Percentiles rank a stretch among this genome's conserved stretches.
phyloP scores from a whole-genome alignment of 2,888 invertebrate genomes.

The Macrosoma leucophasiata region DNA sequence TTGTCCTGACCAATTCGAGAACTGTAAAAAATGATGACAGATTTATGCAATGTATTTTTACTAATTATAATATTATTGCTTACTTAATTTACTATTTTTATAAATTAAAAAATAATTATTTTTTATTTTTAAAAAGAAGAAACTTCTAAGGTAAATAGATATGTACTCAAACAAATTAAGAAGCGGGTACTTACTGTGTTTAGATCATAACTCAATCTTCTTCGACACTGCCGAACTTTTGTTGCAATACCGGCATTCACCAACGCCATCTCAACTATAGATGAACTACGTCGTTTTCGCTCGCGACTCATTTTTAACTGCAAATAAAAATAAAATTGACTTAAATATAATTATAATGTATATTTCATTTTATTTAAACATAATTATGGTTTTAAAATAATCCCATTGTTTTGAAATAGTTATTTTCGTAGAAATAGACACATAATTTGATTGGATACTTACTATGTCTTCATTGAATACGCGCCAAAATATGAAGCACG shows the following conservation, averaged over 20 bases:
- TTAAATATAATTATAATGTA: no score
- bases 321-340: background rate
- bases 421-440: no score
- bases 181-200: constrained; percentile 1
- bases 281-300: constrained; percentile 1
- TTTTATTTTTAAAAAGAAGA: no score
- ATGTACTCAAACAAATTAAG: background rate
- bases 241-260: background rate
- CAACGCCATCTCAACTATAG: constrained; percentile 1
- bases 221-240: constrained; percentile 1
- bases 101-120: no score
- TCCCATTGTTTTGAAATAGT: background rate
- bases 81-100: no score
- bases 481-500: constrained; percentile 1
- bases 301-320: constrained; percentile 1
- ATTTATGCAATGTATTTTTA: constrained; percentile 1
- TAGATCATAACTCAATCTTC: constrained; percentile 1
- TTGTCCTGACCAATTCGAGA: no score
- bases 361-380: background rate
- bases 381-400: background rate
- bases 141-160: background rate
- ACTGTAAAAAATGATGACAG: constrained; percentile 1
- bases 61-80: no score
- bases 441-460: background rate
- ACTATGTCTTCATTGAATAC: background rate